These are phyloP conservation scores for Manacus vitellinus DNA, from an alignment of 2,113 vertebrate species.

Conservation along the genomic window DNA sequence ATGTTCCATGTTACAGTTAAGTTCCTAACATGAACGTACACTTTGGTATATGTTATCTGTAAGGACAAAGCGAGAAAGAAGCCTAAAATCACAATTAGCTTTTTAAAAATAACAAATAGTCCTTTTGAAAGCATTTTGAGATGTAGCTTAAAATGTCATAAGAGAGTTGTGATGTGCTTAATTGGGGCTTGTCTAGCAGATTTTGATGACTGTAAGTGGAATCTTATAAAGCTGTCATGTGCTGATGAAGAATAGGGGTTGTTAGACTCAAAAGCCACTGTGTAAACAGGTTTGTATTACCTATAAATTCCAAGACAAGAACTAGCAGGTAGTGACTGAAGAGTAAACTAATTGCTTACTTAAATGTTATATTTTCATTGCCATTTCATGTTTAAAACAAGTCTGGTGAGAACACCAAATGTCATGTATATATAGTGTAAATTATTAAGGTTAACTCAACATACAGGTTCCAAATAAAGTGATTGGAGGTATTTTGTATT, in stretches of 20 bases:
- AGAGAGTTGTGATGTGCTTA: neutral
- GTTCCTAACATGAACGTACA: neutral
- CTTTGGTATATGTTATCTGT: neutral
- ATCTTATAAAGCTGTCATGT: neutral
- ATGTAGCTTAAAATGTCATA: neutral
- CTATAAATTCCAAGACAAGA: conserved; percentile 17
- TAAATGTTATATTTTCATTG: neutral
- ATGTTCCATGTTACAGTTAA: neutral
- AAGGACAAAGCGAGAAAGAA: neutral
- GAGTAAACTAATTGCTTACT: conserved; percentile 29
- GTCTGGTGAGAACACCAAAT: neutral
- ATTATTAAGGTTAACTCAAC: neutral
- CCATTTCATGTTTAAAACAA: neutral
- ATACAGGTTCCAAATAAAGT: neutral
- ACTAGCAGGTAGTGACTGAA: conserved; percentile 2
- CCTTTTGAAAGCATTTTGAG: neutral
- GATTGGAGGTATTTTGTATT: neutral
- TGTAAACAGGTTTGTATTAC: conserved; percentile 12
- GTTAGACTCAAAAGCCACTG: neutral
- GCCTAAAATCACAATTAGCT: neutral
- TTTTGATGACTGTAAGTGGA: conserved; percentile 15
- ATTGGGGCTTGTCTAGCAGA: neutral
- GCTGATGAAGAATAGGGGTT: neutral
- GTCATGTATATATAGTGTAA: neutral
- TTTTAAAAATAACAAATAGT: neutral